phyloP scores from a whole-genome alignment of 2,797 vertebrate genomes.

The Passerculus sandwichensis region DNA sequence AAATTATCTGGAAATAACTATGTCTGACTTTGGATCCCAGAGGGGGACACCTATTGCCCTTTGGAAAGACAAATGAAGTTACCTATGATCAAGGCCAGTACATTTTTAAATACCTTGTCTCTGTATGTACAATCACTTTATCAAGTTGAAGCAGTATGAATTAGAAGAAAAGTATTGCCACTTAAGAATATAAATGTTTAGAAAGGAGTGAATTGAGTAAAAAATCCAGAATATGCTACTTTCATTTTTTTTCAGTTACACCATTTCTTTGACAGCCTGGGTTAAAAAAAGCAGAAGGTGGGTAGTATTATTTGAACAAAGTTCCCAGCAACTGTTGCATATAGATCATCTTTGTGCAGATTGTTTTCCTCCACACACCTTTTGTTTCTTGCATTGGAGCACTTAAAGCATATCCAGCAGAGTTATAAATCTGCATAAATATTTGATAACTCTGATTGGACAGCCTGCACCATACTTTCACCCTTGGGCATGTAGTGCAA shows the following conservation, averaged over 20 bases:
- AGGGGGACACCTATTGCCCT: background rate
- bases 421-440: slow-evolving; percentile 50
- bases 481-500: slow-evolving; percentile 25
- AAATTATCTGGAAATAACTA: slow-evolving; percentile 24
- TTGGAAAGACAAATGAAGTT: slow-evolving; percentile 7
- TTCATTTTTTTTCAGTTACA: background rate
- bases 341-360: background rate
- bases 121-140: background rate
- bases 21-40: background rate
- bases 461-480: background rate
- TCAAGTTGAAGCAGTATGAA: background rate
- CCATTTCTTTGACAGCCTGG: background rate
- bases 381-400: background rate
- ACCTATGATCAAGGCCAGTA: background rate
- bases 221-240: background rate
- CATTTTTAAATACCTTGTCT: slow-evolving; percentile 7
- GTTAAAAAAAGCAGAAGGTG: background rate
- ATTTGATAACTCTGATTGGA: slow-evolving; percentile 49
- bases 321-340: background rate
- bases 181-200: background rate
- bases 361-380: background rate
- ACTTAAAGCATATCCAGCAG: slow-evolving; percentile 4
- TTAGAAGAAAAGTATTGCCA: background rate
- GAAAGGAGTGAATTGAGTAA: background rate
- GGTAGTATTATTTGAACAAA: background rate